Evolutionary conservation across 2,888 invertebrate genomes (phyloP).

Genomic region (Polymixis lichenea): DNA sequence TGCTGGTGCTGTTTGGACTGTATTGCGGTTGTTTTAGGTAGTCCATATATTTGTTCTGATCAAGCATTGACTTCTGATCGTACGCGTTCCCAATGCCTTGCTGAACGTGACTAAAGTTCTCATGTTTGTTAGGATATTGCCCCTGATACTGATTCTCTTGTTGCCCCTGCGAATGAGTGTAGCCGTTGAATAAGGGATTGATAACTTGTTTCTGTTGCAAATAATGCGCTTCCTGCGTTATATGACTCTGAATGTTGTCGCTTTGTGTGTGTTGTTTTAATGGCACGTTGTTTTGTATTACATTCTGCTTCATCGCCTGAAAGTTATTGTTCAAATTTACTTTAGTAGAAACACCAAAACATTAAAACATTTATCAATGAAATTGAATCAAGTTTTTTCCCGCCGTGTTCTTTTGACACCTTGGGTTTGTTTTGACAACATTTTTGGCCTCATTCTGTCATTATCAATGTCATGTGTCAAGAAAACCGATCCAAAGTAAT

Average conservation of each 20-base stretch:
- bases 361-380: background rate
- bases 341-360: background rate
- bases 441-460: too few relatives aligned
- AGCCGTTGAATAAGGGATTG: conserved; percentile 87
- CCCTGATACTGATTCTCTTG: conserved; percentile 85
- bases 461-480: conserved; percentile 3
- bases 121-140: conserved; percentile 85
- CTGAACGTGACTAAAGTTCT: conserved; percentile 85
- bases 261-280: conserved; percentile 88
- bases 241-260: conserved; percentile 87
- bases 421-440: background rate
- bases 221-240: conserved; percentile 88
- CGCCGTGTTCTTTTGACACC: conserved; percentile 16
- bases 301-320: conserved; percentile 88
- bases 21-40: conserved; percentile 89
- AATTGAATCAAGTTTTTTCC: conserved; percentile 34
- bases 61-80: conserved; percentile 85
- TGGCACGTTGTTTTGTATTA: conserved; percentile 89
- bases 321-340: conserved; percentile 40
- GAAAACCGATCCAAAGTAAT: background rate
- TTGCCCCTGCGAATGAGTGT: conserved; percentile 80
- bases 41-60: conserved; percentile 89
- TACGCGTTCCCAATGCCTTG: conserved; percentile 88
- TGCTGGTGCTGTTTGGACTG: conserved; percentile 90
- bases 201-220: conserved; percentile 90